Conservation (phyloP, 2,113 vertebrate species). For the Felis catus region DNA sequence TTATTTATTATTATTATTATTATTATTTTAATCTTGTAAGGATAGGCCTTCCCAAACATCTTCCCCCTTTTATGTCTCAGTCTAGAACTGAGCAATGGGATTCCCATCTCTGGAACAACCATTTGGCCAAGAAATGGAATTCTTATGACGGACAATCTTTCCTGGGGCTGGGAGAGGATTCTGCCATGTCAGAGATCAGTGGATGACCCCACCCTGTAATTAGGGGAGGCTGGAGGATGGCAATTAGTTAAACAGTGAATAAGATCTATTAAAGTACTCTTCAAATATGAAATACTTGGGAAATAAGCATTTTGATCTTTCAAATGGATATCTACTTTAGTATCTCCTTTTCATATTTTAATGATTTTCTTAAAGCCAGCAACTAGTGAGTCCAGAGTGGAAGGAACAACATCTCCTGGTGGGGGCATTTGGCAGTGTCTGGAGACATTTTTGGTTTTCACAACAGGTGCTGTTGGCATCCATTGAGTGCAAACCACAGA, state of each 20-base stretch:
- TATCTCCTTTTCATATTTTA: not conserved
- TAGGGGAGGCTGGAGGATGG: not conserved
- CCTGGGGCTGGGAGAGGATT: not conserved
- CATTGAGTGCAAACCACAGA: no score
- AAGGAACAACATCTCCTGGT: not conserved
- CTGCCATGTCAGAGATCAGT: not conserved
- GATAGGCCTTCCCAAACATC: not conserved
- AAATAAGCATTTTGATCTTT: not conserved
- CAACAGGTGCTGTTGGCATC: not conserved
- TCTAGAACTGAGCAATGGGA: not conserved
- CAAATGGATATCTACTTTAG: not conserved
- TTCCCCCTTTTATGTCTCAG: not conserved
- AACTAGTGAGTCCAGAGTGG: not conserved
- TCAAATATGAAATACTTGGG: not conserved
- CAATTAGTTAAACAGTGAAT: not conserved
- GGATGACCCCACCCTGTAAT: not conserved
- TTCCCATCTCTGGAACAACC: not conserved
- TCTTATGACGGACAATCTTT: not conserved
- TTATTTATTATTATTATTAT: not conserved
- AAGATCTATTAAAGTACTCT: not conserved
- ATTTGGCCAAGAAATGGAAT: not conserved
- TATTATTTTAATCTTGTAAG: not conserved
- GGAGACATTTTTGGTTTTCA: not conserved
- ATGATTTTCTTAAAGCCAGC: not conserved
- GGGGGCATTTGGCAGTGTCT: not conserved